Evolutionary conservation across 2,113 vertebrate species (phyloP).

Genomic region (Butastur rufipennis): DNA sequence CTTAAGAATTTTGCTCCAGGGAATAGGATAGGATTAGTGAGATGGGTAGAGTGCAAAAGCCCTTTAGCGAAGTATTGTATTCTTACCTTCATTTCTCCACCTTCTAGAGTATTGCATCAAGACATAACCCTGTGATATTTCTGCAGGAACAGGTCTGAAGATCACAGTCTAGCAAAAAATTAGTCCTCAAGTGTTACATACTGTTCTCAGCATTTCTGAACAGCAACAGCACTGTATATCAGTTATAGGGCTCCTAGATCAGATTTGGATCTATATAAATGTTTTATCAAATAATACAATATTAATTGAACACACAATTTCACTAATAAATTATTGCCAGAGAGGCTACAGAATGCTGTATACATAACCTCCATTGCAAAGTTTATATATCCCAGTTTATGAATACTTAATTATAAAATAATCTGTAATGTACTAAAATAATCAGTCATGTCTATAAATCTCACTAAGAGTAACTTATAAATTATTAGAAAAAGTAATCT

Average conservation of each 20-base stretch:
- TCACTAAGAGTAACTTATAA: background rate
- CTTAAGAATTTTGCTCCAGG: background rate
- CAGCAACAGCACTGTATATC: background rate
- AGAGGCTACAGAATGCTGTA: background rate
- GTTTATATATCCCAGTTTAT: background rate
- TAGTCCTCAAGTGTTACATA: background rate
- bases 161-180: background rate
- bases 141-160: background rate
- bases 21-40: background rate
- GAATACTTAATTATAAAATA: background rate
- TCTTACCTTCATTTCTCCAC: background rate
- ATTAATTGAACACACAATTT: background rate
- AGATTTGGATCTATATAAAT: background rate
- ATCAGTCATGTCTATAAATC: background rate
- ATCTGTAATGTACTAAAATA: background rate
- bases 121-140: background rate
- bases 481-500: background rate
- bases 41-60: background rate
- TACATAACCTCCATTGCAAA: background rate
- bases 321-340: background rate
- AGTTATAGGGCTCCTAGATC: background rate
- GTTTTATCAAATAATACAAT: background rate
- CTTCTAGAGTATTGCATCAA: background rate
- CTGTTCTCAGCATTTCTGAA: background rate
- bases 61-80: background rate